Base-by-base conservation (phyloP, 1,140 invertebrate genomes). In the Belonocnema kinseyi region DNA sequence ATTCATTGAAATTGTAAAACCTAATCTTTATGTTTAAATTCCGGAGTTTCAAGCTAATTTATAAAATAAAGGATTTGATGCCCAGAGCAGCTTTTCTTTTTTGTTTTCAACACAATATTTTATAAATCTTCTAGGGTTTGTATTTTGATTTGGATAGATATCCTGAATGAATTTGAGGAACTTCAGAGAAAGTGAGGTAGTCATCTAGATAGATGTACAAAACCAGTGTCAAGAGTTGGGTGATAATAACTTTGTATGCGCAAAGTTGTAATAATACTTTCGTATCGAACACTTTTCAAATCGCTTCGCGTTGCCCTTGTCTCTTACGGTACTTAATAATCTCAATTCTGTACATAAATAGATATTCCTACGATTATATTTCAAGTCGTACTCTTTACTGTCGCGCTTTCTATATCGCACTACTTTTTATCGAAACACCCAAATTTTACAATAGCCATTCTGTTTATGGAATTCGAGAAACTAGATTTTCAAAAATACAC, bases 241-340 rank as follows among this genome's bases (percentile, higher is more conserved):
- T 66, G 17, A 66, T n/a, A 33, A 66, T n/a, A 66, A 19, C 17
- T 56, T 56, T 56, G 54, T 56, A 66, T 66, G 61, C 61, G 61
- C 61, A 66, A 21, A 66, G 61, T 66, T 66, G 16, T 66, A 66
- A 66, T 13, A 66, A 16, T 33, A 66, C 33, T 66, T 66, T 66
- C 33, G n/a, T 46, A 46, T 66, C 21, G n/a, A 40, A 40, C 16
- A 46, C 12, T 66, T 61, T 21, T 61, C 33, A 26, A 66, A 26
- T 40, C 40, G 61, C 61, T 66, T 66, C 61, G 61, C 61, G 61
- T 66, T 66, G 61, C 61, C 61, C 61, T 66, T 66, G 61, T 66
- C 61, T 66, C 40, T 66, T 40, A 66, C 40, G 61, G 61, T 66
- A 66, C 61, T 66, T 66, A 66, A 66, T 66, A 61, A 46, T 66